These are phyloP conservation scores for Daboia siamensis DNA, from an alignment of 2,113 vertebrate genomes.

Conservation along the genomic window DNA sequence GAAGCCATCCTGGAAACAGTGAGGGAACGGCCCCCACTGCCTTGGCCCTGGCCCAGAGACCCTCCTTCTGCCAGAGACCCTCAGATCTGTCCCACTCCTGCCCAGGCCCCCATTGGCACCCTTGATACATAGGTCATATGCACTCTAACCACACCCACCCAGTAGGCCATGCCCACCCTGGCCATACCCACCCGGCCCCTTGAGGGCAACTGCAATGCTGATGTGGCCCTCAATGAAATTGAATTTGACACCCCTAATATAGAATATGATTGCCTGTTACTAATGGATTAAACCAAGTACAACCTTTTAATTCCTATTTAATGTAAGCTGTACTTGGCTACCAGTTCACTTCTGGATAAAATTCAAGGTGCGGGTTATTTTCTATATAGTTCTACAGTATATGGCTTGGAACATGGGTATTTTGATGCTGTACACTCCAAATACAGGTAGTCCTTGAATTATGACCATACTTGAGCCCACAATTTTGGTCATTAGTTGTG, in stretches of 20 bases:
- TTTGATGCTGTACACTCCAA: neutral
- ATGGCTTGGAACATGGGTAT: neutral
- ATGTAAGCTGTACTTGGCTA: neutral
- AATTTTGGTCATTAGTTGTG: neutral
- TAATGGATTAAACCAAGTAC: neutral
- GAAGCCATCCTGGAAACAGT: too few relatives aligned
- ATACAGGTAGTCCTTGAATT: neutral
- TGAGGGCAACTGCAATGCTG: too few relatives aligned
- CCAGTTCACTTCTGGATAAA: neutral
- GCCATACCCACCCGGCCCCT: too few relatives aligned
- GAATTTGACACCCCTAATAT: neutral
- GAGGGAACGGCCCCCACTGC: too few relatives aligned
- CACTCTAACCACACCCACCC: too few relatives aligned
- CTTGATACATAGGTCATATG: too few relatives aligned
- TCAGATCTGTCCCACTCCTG: too few relatives aligned
- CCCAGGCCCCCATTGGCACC: too few relatives aligned
- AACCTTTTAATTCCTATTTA: neutral
- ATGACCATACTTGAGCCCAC: neutral
- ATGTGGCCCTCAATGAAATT: too few relatives aligned
- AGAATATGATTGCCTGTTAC: neutral
- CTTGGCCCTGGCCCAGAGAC: too few relatives aligned
- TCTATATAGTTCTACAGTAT: neutral
- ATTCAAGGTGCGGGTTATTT: neutral
- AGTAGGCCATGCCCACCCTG: too few relatives aligned
- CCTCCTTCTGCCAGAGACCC: too few relatives aligned